These are phyloP conservation scores for Bombyx mandarina DNA, from an alignment of 1,140 invertebrate species.

Conservation along the genomic window DNA sequence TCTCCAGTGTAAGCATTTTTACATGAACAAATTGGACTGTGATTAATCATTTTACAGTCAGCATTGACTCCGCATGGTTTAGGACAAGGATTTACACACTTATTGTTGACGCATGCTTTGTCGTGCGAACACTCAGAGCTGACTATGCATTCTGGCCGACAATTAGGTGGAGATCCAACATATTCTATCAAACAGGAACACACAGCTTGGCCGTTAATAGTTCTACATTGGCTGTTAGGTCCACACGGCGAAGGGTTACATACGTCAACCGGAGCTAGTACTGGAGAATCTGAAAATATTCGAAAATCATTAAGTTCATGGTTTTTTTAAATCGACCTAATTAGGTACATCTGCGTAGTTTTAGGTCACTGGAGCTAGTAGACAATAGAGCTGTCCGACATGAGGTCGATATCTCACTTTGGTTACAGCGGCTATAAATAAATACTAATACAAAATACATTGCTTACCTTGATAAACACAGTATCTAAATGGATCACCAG, in stretches of 20 bases:
- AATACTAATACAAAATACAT: no score
- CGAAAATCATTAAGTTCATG: constrained; percentile 1
- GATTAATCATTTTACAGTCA: constrained; percentile 76
- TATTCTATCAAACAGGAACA: constrained; percentile 77
- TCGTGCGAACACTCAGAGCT: constrained; percentile 75
- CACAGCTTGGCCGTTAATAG: constrained; percentile 69
- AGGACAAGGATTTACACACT: constrained; percentile 75
- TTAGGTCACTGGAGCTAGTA: no score
- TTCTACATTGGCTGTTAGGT: constrained; percentile 76
- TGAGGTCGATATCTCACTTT: no score
- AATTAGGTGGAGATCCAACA: constrained; percentile 73
- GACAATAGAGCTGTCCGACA: no score
- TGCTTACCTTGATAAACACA: constrained; percentile 69
- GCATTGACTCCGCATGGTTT: constrained; percentile 75
- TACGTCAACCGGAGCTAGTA: constrained; percentile 53
- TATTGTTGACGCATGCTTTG: constrained; percentile 74
- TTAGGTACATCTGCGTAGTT: no score
- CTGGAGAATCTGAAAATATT: constrained; percentile 39
- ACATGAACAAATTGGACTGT: constrained; percentile 78
- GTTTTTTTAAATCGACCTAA: not conserved
- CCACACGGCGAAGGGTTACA: constrained; percentile 78
- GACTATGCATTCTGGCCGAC: constrained; percentile 74
- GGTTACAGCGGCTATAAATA: no score
- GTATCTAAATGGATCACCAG: constrained; percentile 80
- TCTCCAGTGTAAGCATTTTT: constrained; percentile 74